Evolutionary conservation across 2,113 vertebrate species (phyloP).

Genomic region (Prionailurus viverrinus): DNA sequence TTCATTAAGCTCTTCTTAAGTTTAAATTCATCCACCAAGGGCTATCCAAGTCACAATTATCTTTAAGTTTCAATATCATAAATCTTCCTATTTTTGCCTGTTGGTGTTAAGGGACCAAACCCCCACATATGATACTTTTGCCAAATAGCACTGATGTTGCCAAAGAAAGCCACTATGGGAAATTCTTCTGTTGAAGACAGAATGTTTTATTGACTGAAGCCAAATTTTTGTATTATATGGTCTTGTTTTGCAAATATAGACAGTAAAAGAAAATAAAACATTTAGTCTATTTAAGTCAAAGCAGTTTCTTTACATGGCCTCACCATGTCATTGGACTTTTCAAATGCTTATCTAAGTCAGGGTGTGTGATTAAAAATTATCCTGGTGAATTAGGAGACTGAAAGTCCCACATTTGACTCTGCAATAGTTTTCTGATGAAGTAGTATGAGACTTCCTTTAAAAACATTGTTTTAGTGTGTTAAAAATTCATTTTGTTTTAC

Average conservation of each 20-base stretch:
- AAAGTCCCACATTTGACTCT: not conserved
- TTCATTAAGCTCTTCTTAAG: constrained; percentile 8
- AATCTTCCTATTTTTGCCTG: constrained; percentile 4
- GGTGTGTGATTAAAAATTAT: not conserved
- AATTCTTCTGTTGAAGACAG: not conserved
- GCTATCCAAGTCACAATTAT: not conserved
- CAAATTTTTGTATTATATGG: not conserved
- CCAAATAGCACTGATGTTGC: not conserved
- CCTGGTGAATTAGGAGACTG: not conserved
- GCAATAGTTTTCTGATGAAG: not conserved
- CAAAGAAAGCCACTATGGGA: not conserved
- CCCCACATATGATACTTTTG: not conserved
- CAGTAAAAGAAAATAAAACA: not conserved
- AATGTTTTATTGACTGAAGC: not conserved
- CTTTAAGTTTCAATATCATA: not conserved
- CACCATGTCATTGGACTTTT: not conserved
- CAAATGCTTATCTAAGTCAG: not conserved
- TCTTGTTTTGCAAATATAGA: constrained; percentile 24
- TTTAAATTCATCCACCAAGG: constrained; percentile 47
- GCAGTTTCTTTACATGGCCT: not conserved
- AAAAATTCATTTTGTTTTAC: not conserved
- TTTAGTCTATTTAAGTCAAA: not conserved
- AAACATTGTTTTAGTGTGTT: not conserved
- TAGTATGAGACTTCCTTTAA: not conserved
- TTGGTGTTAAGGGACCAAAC: not conserved